These are phyloP conservation scores for Brachyrhaphis roseni DNA, from an alignment of 2,797 vertebrate genomes.

Conservation along the genomic window DNA sequence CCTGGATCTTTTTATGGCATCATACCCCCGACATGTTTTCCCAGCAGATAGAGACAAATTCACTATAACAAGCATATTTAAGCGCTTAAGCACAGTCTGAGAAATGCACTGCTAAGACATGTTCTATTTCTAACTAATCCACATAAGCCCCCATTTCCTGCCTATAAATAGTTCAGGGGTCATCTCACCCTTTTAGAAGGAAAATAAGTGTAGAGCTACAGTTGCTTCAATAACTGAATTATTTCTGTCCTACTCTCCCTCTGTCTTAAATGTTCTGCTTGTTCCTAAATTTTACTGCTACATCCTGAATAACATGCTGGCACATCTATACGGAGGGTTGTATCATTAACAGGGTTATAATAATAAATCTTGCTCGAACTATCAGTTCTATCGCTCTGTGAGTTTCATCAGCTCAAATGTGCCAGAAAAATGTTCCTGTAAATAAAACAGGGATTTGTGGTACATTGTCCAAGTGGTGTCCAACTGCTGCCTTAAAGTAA, in stretches of 20 bases:
- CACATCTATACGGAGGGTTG: background rate
- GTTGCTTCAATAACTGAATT: conserved; percentile 1
- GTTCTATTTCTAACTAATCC: conserved; percentile 38
- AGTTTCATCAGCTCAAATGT: conserved; percentile 13
- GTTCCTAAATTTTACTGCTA: background rate
- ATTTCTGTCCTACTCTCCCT: background rate
- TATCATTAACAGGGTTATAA: conserved; percentile 17
- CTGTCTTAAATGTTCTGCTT: background rate
- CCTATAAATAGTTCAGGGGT: conserved; percentile 49
- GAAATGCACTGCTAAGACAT: conserved; percentile 12
- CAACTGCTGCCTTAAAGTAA: conserved; percentile 62
- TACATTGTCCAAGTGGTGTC: conserved; percentile 40
- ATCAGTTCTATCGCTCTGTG: conserved; percentile 8
- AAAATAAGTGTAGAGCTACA: conserved; percentile 36
- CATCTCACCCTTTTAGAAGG: conserved; percentile 44
- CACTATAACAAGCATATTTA: conserved; percentile 18
- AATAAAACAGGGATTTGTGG: conserved; percentile 30
- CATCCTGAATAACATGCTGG: conserved; percentile 2
- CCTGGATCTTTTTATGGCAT: conserved; percentile 52
- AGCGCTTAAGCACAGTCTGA: conserved; percentile 22
- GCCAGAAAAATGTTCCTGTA: conserved; percentile 20
- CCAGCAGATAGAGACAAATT: conserved; percentile 32
- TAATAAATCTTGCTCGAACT: conserved; percentile 7
- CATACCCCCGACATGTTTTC: conserved; percentile 16
- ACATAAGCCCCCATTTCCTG: conserved; percentile 44